Base-by-base conservation (phyloP, 2,113 vertebrate genomes). In the Hippoglossus stenolepis region DNA sequence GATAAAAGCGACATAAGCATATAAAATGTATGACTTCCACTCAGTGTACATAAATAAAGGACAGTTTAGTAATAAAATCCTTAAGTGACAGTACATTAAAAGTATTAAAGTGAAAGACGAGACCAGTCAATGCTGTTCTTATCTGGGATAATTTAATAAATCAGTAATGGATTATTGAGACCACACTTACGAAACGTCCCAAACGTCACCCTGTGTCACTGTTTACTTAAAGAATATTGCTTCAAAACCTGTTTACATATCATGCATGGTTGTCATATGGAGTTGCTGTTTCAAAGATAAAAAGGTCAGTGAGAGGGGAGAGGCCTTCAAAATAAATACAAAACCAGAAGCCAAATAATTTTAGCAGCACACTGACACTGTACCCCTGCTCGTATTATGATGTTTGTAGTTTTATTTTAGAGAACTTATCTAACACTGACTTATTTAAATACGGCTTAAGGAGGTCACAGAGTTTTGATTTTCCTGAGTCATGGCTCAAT, bases 211-310 rank as follows among this genome's bases (percentile, higher is more conserved):
- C 45, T 49, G 45, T 47, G 45, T 15, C 15, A 49, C 45, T 49
- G 45, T 13, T 49, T 24, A 40, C 31, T 69, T 76, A 18, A 49
- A 49, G 5, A 20, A 18, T 18, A 63, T 64, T 56, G 21, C 21
- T 70, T 49, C 13, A 65, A 21, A 81, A 45, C 38, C 59, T 61
- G 71, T 74, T 79, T 45, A 82, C 28, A 74, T 66, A 60, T 63
- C 60, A 59, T 17, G 18, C 66, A 67, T 26, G 68, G 61, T n/a
- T 68, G 63, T 69, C 49, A 56, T 26, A 60, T 66, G 10, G 15
- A 3, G 18, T 47, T 74, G 61, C n/a, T 57, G 60, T 62, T 62
- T 18, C 28, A 60, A 57, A 60, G 58, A 68, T 65, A 65, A 72
- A 65, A 72, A 73, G 28, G 47, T 73, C 38, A 65, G 26, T 15